These are phyloP conservation scores for Tor tambroides DNA, from an alignment of 2,113 vertebrate species.

Conservation along the genomic window DNA sequence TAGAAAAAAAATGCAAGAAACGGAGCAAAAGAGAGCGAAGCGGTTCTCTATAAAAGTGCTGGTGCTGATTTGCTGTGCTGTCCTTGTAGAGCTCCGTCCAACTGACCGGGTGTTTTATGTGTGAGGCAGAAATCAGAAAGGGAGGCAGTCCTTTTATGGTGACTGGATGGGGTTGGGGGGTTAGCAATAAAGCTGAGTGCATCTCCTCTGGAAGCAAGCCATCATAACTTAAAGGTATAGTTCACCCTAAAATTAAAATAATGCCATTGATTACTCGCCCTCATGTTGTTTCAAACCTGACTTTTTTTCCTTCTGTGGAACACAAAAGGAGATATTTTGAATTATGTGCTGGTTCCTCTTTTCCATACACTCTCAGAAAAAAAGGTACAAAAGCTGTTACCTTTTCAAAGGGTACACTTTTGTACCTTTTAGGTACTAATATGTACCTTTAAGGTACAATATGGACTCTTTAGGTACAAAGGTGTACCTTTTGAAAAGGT, in stretches of 20 bases:
- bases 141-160: constrained; percentile 73
- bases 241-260: neutral
- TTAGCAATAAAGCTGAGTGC: constrained; percentile 79
- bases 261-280: neutral
- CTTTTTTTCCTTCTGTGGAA: neutral
- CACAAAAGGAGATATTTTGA: neutral
- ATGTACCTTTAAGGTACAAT: too few relatives aligned
- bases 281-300: neutral
- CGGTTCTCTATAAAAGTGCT: constrained; percentile 66
- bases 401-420: too few relatives aligned
- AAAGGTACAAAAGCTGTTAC: too few relatives aligned
- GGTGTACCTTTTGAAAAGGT: too few relatives aligned
- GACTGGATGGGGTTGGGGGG: constrained; percentile 57
- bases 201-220: constrained; percentile 70
- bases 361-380: too few relatives aligned
- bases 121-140: constrained; percentile 68
- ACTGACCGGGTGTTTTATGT: constrained; percentile 74
- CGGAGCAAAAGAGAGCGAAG: constrained; percentile 55
- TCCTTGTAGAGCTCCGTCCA: constrained; percentile 70
- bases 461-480: too few relatives aligned
- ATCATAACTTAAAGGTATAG: constrained; percentile 42
- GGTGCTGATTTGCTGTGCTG: constrained; percentile 67
- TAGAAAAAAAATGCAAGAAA: constrained; percentile 44
- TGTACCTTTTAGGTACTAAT: too few relatives aligned
- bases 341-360: neutral